Base-by-base conservation (phyloP, 2,888 invertebrate genomes). In the Drosophila silvestris region DNA sequence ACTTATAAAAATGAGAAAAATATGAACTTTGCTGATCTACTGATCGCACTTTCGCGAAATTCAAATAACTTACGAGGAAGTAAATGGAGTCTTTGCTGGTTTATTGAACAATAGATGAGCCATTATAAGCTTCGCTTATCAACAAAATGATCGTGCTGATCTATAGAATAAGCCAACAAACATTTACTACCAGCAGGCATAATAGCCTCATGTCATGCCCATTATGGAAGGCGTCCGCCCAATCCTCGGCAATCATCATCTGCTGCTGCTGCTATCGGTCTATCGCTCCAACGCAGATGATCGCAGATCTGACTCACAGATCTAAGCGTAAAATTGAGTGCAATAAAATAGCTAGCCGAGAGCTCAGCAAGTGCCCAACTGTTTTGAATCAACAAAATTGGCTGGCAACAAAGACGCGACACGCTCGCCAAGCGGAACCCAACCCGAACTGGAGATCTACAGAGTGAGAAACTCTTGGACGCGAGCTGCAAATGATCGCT, bases 241-340 rank as follows among this genome's bases (percentile, higher is more conserved):
- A 58, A 72, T 63, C 28, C 16, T 22, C 22, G 12, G 16, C 30
- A 39, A 50, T 30, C 35, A 71, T 62, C 72, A 53, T 30, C 30
- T 30, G 16, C 47, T 61, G 56, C 72, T 52, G 71, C 56, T 39
- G 37, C 41, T 51, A 67, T 62, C 64, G 60, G 52, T 39, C 47
- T 52, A 66, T 32, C 65, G 64, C 65, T 66, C 70, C 81, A 76
- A 75, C 63, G 35, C 35, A 35, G 35, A 35, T 6, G 70, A 63
- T 57, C 66, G 51, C 52, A 63, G 63, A 74, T 70, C 53, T 56
- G 56, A 56, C 53, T n/a, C 33, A 33, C 56, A 54, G 71, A 71
- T 76, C 59, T 39, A 62, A 89, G 90, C 90, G 85, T 84, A 89
- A 85, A 89, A 89, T 85, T 77, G 85, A 89, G 88, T 74, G 88